phyloP scores from a whole-genome alignment of 2,888 invertebrate genomes.

The Melolontha melolontha region DNA sequence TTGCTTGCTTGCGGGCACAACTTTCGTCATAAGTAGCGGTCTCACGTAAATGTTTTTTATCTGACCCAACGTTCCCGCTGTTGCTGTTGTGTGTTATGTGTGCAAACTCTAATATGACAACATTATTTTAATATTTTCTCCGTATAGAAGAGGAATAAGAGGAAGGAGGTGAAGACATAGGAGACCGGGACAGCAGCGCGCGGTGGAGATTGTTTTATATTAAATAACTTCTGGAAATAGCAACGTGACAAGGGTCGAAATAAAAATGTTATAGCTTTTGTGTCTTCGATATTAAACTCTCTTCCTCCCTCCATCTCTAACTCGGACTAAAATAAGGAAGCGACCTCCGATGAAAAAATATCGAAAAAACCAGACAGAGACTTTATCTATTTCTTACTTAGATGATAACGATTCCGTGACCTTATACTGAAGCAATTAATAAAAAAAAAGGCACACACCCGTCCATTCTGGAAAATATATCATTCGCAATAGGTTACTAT shows the following conservation, averaged over 20 bases:
- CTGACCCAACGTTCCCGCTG: slow-evolving; percentile 9
- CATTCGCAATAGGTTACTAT: too few relatives aligned
- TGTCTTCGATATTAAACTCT: slow-evolving; percentile 37
- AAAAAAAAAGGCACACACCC: too few relatives aligned
- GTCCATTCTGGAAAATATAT: too few relatives aligned
- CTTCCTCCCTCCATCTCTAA: background rate
- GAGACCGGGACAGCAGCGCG: too few relatives aligned
- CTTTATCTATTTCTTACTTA: slow-evolving; percentile 29
- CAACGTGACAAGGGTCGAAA: slow-evolving; percentile 39
- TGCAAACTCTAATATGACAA: slow-evolving; percentile 37
- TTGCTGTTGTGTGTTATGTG: slow-evolving; percentile 6
- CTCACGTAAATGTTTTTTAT: slow-evolving; percentile 38
- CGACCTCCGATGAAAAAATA: too few relatives aligned
- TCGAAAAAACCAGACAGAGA: slow-evolving; percentile 1
- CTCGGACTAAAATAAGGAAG: background rate
- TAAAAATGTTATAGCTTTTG: slow-evolving; percentile 38
- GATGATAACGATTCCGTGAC: slow-evolving; percentile 1
- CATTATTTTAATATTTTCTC: slow-evolving; percentile 37
- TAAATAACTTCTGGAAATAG: slow-evolving; percentile 38
- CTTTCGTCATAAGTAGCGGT: slow-evolving; percentile 35
- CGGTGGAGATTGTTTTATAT: slow-evolving; percentile 35
- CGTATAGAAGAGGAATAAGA: background rate
- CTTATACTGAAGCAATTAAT: too few relatives aligned
- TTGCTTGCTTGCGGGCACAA: slow-evolving; percentile 14
- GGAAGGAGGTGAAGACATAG: too few relatives aligned